Percentiles rank a stretch among this genome's conserved stretches.
phyloP scores from a whole-genome alignment of 2,888 invertebrate genomes.

The Pristionchus arcanus region DNA sequence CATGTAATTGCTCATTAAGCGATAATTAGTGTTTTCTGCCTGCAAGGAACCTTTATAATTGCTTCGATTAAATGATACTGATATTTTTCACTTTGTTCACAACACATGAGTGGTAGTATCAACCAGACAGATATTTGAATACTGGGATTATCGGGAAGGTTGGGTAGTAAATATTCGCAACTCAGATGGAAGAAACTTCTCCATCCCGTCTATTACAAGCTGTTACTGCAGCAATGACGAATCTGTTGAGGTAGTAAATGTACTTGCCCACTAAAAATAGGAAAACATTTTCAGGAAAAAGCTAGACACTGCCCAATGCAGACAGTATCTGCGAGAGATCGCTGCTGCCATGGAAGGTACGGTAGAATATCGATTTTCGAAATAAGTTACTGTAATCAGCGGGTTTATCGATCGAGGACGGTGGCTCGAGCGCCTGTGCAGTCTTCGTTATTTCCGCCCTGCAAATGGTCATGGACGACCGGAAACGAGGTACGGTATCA shows the following conservation, averaged over 20 bases:
- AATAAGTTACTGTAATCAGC: background rate
- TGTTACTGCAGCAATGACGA: slow-evolving; percentile 27
- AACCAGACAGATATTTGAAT: slow-evolving; percentile 3
- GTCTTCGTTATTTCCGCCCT: slow-evolving; percentile 41
- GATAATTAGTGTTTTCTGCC: background rate
- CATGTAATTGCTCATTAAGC: slow-evolving; percentile 12
- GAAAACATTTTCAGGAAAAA: background rate
- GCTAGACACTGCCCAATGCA: background rate
- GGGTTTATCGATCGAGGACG: slow-evolving; percentile 31
- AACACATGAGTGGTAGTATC: background rate
- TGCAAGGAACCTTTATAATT: background rate
- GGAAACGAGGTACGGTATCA: slow-evolving; percentile 28
- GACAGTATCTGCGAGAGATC: slow-evolving; percentile 9
- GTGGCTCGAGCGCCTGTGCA: background rate
- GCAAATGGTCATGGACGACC: slow-evolving; percentile 44
- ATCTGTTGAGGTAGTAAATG: background rate
- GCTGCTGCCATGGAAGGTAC: slow-evolving; percentile 8
- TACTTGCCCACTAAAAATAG: background rate
- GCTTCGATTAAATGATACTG: slow-evolving; percentile 13
- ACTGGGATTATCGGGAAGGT: background rate
- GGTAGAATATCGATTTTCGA: background rate
- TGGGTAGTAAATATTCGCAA: background rate
- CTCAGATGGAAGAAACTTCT: slow-evolving; percentile 10
- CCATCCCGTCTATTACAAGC: slow-evolving; percentile 12
- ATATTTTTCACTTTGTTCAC: background rate